These are phyloP conservation scores for Chelon auratus DNA, from an alignment of 2,797 vertebrate species.

Conservation along the genomic window DNA sequence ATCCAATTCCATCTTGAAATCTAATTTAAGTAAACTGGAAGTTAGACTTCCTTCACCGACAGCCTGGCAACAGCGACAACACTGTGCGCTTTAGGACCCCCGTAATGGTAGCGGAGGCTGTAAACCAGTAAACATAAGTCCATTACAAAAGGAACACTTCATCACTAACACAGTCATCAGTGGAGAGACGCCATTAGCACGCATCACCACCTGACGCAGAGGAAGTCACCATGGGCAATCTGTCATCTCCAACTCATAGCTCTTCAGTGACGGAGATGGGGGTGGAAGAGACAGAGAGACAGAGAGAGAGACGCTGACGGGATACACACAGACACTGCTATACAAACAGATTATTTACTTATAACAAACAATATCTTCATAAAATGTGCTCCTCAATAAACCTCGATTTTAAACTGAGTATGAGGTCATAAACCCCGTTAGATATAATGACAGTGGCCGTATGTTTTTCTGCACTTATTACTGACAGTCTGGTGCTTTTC, in stretches of 20 bases:
- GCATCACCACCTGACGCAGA: slow-evolving; percentile 38
- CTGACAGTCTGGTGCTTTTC: not conserved
- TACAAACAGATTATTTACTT: slow-evolving; percentile 8
- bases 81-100: slow-evolving; percentile 16
- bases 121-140: slow-evolving; percentile 45
- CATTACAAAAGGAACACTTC: slow-evolving; percentile 46
- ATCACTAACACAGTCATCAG: slow-evolving; percentile 17
- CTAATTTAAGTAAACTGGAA: not conserved
- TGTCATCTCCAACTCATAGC: slow-evolving; percentile 53
- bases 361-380: not conserved
- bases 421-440: slow-evolving; percentile 28
- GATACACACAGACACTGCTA: not conserved
- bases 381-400: slow-evolving; percentile 23
- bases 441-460: slow-evolving; percentile 4
- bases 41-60: not conserved
- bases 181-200: slow-evolving; percentile 32
- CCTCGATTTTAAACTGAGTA: slow-evolving; percentile 1
- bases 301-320: not conserved
- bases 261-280: not conserved
- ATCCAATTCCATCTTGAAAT: not conserved
- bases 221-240: slow-evolving; percentile 44
- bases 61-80: slow-evolving; percentile 15
- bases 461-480: slow-evolving; percentile 10
- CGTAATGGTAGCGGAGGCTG: slow-evolving; percentile 18
- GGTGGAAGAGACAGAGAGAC: too few relatives aligned